These are phyloP conservation scores for Cherax destructor DNA, from an alignment of 1,140 invertebrate genomes.

Conservation along the genomic window DNA sequence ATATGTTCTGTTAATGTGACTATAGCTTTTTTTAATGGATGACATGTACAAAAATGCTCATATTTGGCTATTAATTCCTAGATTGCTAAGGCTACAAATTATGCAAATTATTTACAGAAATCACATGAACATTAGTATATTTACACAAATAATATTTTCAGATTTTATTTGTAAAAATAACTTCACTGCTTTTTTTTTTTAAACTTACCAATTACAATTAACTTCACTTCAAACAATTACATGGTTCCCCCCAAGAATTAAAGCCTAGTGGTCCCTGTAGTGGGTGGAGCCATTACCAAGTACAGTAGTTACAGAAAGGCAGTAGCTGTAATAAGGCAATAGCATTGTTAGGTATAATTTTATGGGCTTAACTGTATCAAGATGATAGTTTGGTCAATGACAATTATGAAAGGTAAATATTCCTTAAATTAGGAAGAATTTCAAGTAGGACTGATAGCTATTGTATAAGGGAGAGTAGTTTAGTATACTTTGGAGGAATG, in stretches of 20 bases:
- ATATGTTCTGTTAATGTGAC: too few species aligned
- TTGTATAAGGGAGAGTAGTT: too few species aligned
- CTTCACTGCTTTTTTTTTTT: background rate
- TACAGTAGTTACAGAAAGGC: background rate
- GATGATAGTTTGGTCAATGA: background rate
- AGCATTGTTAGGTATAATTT: background rate
- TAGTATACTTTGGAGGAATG: background rate
- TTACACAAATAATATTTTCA: background rate
- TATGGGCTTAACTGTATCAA: background rate
- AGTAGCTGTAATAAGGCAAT: background rate
- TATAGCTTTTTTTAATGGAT: background rate
- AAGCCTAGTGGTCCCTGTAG: background rate
- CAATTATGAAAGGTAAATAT: background rate
- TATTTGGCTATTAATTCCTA: background rate
- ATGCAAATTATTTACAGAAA: background rate
- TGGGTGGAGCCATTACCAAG: background rate
- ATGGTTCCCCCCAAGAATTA: background rate
- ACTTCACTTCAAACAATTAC: background rate
- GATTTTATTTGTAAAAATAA: background rate
- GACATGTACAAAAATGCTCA: background rate
- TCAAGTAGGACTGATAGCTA: too few species aligned
- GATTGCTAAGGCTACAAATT: background rate
- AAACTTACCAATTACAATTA: background rate
- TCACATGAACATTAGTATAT: background rate
- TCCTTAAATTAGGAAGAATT: background rate